Percentiles rank a stretch among this genome's conserved stretches.
These are phyloP conservation scores for Gymnoscopelus braueri DNA, from an alignment of 2,797 vertebrate species.

Conservation along the genomic window DNA sequence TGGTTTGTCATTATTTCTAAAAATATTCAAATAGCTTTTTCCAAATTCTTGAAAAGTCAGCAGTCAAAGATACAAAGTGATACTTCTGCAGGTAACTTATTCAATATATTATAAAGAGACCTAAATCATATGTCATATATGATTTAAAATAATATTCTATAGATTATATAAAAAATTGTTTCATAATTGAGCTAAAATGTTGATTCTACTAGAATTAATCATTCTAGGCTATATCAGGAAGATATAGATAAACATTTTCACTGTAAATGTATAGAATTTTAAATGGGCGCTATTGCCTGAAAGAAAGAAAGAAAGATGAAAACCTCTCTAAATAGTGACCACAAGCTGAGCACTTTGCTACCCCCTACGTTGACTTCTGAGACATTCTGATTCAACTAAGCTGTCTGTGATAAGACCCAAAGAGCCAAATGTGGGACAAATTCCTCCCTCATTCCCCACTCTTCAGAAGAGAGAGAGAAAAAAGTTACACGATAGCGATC, in stretches of 20 bases:
- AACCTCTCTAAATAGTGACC: slow-evolving; percentile 13
- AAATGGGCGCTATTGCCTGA: not conserved
- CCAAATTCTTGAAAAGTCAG: slow-evolving; percentile 3
- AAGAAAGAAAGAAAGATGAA: not conserved
- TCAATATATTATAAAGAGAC: slow-evolving; percentile 29
- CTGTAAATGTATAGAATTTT: slow-evolving; percentile 29
- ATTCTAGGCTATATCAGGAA: not conserved
- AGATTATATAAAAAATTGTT: slow-evolving; percentile 32
- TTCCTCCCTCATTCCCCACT: slow-evolving; percentile 70
- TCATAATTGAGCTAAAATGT: slow-evolving; percentile 44
- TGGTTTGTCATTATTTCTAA: too few species aligned
- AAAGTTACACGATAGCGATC: slow-evolving; percentile 74
- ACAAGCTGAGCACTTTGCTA: slow-evolving; percentile 39
- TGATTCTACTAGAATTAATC: slow-evolving; percentile 22
- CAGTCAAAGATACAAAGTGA: slow-evolving; percentile 4
- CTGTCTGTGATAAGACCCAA: slow-evolving; percentile 60
- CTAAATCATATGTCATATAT: slow-evolving; percentile 38
- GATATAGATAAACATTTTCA: slow-evolving; percentile 9
- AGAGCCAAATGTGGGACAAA: slow-evolving; percentile 68
- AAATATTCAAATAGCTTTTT: not conserved
- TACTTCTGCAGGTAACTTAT: slow-evolving; percentile 13
- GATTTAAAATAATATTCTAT: slow-evolving; percentile 38
- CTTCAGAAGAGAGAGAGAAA: slow-evolving; percentile 42
- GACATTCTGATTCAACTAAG: slow-evolving; percentile 69
- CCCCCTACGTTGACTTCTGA: slow-evolving; percentile 41